A percentile compares a stretch with the other conserved stretches of the same genome.
Conservation (phyloP, 2,888 invertebrate species). For the Coenonympha arcania region DNA sequence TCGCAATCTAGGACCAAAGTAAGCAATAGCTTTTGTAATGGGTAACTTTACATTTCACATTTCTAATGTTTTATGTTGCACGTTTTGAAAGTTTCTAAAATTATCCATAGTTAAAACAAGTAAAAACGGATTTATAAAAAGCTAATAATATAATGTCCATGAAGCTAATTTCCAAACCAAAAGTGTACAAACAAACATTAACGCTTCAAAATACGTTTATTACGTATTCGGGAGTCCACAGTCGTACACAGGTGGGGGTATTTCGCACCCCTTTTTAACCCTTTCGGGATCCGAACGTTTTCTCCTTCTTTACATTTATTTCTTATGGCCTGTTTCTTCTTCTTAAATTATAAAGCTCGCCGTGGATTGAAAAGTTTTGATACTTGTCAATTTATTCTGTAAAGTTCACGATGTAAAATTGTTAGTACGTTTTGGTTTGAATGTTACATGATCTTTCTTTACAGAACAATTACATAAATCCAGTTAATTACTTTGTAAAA, state of each 20-base stretch:
- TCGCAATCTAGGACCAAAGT: no score
- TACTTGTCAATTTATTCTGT: conserved; percentile 39
- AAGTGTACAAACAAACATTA: conserved; percentile 38
- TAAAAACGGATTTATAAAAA: no score
- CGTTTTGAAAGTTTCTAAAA: no score
- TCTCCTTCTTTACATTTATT: conserved; percentile 75
- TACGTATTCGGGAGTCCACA: conserved; percentile 33
- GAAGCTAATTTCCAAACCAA: neutral
- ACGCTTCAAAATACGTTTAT: conserved; percentile 27
- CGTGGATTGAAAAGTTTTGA: conserved; percentile 44
- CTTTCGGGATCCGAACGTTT: conserved; percentile 71
- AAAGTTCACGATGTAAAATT: neutral
- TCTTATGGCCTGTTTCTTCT: conserved; percentile 76
- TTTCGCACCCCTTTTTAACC: conserved; percentile 67
- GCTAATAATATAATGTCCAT: neutral
- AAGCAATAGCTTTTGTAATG: no score
- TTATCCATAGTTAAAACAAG: no score
- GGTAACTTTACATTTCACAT: no score
- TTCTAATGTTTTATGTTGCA: no score
- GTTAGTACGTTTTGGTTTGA: no score
- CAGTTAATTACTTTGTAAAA: no score
- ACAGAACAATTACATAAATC: no score
- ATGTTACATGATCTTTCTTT: no score
- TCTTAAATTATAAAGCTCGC: conserved; percentile 72
- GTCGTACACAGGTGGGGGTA: conserved; percentile 58